phyloP scores from a whole-genome alignment of 1,140 invertebrate genomes.

The Danaus melanippus region DNA sequence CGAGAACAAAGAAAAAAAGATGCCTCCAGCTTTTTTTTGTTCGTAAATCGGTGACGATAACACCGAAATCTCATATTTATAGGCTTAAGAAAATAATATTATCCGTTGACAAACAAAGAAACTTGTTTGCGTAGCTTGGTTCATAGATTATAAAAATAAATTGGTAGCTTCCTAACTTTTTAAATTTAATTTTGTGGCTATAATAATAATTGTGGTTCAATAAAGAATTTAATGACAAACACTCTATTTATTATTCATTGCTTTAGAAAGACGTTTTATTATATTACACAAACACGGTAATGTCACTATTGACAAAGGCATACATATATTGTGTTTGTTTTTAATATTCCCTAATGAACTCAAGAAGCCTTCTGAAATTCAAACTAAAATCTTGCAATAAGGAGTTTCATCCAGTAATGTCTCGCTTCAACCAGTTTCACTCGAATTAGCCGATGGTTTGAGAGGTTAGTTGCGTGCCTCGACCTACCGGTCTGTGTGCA shows the following conservation, averaged over 20 bases:
- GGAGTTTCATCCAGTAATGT: slow-evolving; percentile 39
- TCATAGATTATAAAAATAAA: slow-evolving; percentile 7
- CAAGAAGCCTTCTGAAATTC: slow-evolving; percentile 21
- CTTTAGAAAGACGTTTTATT: no score
- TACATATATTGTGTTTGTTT: no score
- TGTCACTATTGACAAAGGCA: no score
- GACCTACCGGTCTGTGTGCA: slow-evolving; percentile 39
- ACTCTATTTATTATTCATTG: no score
- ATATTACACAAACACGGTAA: no score
- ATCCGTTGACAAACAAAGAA: slow-evolving; percentile 14
- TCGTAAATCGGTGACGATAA: slow-evolving; percentile 16
- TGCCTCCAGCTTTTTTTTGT: slow-evolving; percentile 17
- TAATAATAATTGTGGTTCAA: background rate
- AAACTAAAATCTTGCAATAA: slow-evolving; percentile 34
- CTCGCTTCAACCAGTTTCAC: slow-evolving; percentile 43
- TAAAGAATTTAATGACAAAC: background rate
- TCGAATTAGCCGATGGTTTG: slow-evolving; percentile 44
- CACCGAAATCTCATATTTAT: background rate
- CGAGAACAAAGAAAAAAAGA: slow-evolving; percentile 26
- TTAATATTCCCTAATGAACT: no score
- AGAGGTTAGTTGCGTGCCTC: slow-evolving; percentile 36
- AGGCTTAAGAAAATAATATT: slow-evolving; percentile 5
- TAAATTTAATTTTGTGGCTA: no score
- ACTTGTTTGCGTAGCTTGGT: slow-evolving; percentile 4
- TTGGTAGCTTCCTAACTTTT: background rate